Evolutionary conservation across 2,113 vertebrate species (phyloP).

Genomic region (Sorex araneus): DNA sequence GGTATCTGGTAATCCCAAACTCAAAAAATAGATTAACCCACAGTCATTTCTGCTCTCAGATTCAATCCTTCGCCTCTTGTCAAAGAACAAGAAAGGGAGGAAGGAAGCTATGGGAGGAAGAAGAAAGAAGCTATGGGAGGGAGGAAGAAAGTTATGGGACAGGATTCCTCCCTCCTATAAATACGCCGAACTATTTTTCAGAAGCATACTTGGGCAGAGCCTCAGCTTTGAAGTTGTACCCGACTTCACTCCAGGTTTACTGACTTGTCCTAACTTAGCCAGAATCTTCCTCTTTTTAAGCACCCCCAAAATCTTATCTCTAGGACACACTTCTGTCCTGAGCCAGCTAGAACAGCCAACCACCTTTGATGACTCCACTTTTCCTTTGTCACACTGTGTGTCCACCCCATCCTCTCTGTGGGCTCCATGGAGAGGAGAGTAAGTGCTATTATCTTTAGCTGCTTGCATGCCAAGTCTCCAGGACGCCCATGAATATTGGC

Average conservation of each 20-base stretch:
- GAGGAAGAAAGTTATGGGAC: accelerated
- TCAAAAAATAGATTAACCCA: background rate
- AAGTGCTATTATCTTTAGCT: background rate
- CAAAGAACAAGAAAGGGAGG: background rate
- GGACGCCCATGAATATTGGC: background rate
- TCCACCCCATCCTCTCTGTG: background rate
- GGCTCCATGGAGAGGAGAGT: background rate
- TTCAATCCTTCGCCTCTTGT: background rate
- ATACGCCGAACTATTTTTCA: background rate
- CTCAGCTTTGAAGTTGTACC: background rate
- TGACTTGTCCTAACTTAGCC: background rate
- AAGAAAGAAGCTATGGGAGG: accelerated
- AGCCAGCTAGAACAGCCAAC: accelerated
- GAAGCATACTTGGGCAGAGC: background rate
- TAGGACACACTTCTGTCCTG: background rate
- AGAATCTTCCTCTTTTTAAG: background rate
- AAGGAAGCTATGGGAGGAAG: accelerated
- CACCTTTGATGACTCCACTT: accelerated
- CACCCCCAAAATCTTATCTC: background rate
- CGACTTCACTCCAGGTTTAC: background rate
- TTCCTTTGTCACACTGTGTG: background rate
- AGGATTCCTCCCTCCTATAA: background rate
- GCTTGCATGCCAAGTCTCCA: background rate
- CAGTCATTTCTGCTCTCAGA: background rate
- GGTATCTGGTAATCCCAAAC: background rate